A percentile compares a stretch with the other conserved stretches of the same genome.
Conservation (phyloP, 2,888 invertebrate genomes). For the Megastigmus dorsalis region DNA sequence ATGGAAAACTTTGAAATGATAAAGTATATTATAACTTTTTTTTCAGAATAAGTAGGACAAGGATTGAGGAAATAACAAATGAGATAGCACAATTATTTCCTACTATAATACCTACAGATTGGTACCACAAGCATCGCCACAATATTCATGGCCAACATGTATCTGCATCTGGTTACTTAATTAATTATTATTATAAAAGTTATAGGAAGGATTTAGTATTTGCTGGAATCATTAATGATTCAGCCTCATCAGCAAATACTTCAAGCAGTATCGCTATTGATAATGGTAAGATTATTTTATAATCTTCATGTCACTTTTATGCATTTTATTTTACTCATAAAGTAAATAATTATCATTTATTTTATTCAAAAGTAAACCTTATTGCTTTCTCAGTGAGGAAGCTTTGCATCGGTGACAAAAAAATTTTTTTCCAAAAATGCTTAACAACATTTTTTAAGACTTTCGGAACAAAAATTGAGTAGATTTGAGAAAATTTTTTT, state of each 20-base stretch:
- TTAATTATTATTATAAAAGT: constrained; percentile 14
- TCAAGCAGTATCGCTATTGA: not conserved
- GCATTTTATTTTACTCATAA: not conserved
- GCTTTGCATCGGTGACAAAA: no score
- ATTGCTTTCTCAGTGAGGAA: no score
- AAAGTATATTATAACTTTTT: constrained; percentile 3
- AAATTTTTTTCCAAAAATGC: no score
- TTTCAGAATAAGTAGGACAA: not conserved
- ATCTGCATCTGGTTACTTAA: constrained; percentile 8
- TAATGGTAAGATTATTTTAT: not conserved
- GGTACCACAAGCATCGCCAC: not conserved
- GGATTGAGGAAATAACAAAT: not conserved
- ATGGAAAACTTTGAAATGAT: not conserved
- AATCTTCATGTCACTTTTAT: no score
- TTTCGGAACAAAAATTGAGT: no score
- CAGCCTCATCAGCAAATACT: no score
- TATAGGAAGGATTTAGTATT: constrained; percentile 5
- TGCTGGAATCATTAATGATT: constrained; percentile 11
- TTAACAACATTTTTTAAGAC: no score
- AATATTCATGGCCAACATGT: not conserved
- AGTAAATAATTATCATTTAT: constrained; percentile 1
- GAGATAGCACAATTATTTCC: constrained; percentile 1
- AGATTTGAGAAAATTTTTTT: no score
- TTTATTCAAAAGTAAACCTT: not conserved
- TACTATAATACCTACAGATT: not conserved